Evolutionary conservation across 2,797 vertebrate species (phyloP).

Genomic region (Oryzias sinensis): DNA sequence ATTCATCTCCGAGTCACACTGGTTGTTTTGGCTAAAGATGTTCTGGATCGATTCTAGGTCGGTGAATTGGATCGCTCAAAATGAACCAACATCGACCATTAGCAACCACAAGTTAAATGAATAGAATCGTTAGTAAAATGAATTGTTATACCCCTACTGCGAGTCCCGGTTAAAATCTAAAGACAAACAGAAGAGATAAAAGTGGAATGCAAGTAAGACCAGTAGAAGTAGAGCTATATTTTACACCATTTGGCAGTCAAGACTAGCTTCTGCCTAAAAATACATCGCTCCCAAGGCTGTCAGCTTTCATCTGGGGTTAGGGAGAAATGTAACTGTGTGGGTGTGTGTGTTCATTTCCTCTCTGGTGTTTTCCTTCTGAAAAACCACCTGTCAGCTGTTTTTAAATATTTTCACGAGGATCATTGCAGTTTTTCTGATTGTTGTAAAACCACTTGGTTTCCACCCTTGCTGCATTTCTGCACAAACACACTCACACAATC

Average conservation of each 20-base stretch:
- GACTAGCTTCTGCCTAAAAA: slow-evolving; percentile 74
- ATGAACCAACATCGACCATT: no score
- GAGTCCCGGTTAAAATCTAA: background rate
- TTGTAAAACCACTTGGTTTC: slow-evolving; percentile 57
- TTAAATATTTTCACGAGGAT: slow-evolving; percentile 43
- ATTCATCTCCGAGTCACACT: no score
- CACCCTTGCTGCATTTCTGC: slow-evolving; percentile 14
- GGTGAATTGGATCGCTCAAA: no score
- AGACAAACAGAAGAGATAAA: slow-evolving; percentile 17
- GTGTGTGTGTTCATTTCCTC: slow-evolving; percentile 9
- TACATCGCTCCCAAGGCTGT: slow-evolving; percentile 64
- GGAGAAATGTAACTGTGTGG: slow-evolving; percentile 32
- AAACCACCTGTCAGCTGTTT: slow-evolving; percentile 61
- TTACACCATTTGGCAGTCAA: slow-evolving; percentile 65
- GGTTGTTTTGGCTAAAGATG: no score
- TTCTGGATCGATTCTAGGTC: no score
- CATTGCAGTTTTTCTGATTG: slow-evolving; percentile 50
- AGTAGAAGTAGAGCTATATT: slow-evolving; percentile 65
- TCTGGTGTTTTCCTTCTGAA: slow-evolving; percentile 13
- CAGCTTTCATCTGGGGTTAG: slow-evolving; percentile 66
- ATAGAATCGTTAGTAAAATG: no score
- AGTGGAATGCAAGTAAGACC: slow-evolving; percentile 37
- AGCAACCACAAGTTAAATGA: no score
- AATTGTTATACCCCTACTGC: no score
- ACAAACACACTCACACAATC: background rate